These are phyloP conservation scores for Ricordea florida DNA, from an alignment of 92 coral and sea anemone genomes.

Conservation along the genomic window DNA sequence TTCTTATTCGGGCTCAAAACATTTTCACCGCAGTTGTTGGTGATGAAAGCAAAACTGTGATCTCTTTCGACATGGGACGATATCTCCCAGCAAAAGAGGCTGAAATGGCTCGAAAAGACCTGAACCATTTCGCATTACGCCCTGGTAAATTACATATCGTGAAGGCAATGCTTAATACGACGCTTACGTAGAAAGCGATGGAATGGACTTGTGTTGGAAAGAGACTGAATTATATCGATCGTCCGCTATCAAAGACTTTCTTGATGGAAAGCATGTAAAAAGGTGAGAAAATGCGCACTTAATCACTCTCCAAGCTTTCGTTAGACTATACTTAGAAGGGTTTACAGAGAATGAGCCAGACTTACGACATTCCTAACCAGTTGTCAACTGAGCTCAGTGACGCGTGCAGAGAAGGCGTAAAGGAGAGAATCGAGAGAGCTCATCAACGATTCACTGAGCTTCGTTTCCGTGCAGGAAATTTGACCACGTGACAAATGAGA, in stretches of 20 bases:
- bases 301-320: too few species aligned
- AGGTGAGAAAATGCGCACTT: too few species aligned
- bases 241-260: slow-evolving; percentile 32
- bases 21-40: slow-evolving; percentile 24
- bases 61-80: slow-evolving; percentile 43
- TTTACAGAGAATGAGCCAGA: too few species aligned
- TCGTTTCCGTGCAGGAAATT: too few species aligned
- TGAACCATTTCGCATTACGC: slow-evolving; percentile 25
- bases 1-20: slow-evolving; percentile 37
- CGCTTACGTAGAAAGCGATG: slow-evolving; percentile 35
- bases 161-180: slow-evolving; percentile 44
- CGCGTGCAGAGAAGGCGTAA: too few species aligned
- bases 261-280: too few species aligned
- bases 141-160: slow-evolving; percentile 52
- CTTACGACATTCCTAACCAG: too few species aligned
- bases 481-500: slow-evolving; percentile 1
- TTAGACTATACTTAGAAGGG: too few species aligned
- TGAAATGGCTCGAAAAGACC: slow-evolving; percentile 39
- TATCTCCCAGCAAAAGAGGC: slow-evolving; percentile 41
- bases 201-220: slow-evolving; percentile 31
- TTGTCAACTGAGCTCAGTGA: too few species aligned
- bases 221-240: slow-evolving; percentile 46
- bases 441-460: too few species aligned
- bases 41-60: slow-evolving; percentile 18
- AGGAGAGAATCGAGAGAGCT: too few species aligned